Evolutionary conservation across 2,797 vertebrate species (phyloP), one percentile per base, ranked within the genome.

Genomic region (Remorina albescens): DNA sequence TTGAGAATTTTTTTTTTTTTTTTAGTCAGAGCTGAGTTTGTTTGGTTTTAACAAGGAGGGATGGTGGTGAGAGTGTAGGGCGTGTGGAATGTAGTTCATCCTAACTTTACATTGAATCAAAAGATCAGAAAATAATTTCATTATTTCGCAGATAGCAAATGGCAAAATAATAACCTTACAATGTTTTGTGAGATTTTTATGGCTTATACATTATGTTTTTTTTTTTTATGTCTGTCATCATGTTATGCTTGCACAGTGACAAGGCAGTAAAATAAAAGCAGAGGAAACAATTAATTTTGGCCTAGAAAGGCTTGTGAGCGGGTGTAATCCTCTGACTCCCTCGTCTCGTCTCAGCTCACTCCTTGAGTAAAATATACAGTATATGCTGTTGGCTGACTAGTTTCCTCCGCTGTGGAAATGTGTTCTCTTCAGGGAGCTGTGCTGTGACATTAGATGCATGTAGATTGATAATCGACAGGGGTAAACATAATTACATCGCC

Each of bases 401-500:
- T 55, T 70, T 78, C 37, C 72, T 74, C n/a, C 4, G 58, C 72
- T 81, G 71, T 73, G 41, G 76, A 86, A 80, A 62, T 6, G 28
- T 2, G 0, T 28, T 67, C 60, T 80, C 76, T 51, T 67, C 46
- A 55, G 62, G 77, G 77, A 81, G 49, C 59, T 59, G 15, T 0
- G 78, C 80, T 73, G 75, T 19, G 68, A 65, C 74, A 76, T 76
- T 53, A 80, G 83, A 78, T 46, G 76, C 76, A 67, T 76, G 79
- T 67, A 76, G 80, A 89, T 87, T 91, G 78, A 84, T 88, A 85
- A 88, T 86, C 64, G 59, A 80, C 74, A 19, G 59, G 62, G 61
- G 67, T 73, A 78, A 88, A 89, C 78, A 78, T 90, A 87, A 92
- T 90, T 84, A 85, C 78, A 84, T 65, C 3, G 67, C 68, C 70